Evolutionary conservation across 2,113 vertebrate species (phyloP).

Genomic region (Chlamydotis undulata): DNA sequence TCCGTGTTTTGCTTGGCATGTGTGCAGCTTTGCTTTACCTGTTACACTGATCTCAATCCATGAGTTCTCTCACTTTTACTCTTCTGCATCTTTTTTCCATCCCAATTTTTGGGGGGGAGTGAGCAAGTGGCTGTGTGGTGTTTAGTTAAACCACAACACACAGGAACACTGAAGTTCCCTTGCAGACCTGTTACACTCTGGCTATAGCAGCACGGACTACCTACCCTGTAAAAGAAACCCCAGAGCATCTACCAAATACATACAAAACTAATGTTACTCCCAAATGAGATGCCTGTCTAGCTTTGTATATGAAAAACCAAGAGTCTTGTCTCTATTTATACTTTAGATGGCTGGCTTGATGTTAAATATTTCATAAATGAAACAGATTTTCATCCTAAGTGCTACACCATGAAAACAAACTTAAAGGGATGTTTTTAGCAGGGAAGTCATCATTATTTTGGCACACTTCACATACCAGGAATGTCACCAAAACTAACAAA

Average conservation of each 20-base stretch:
- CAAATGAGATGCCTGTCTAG: not conserved
- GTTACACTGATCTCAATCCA: too few species aligned
- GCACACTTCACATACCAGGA: not conserved
- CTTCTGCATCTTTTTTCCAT: too few species aligned
- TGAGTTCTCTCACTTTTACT: too few species aligned
- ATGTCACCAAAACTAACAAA: not conserved
- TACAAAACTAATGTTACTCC: not conserved
- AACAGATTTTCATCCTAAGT: not conserved
- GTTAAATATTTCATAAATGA: not conserved
- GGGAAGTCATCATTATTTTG: not conserved
- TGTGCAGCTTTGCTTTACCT: too few species aligned
- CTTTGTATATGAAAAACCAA: not conserved
- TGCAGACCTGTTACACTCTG: not conserved
- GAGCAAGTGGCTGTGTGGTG: too few species aligned
- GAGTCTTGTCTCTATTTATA: not conserved
- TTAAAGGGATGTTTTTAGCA: not conserved
- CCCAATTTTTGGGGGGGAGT: too few species aligned
- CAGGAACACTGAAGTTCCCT: not conserved
- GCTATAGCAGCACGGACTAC: not conserved
- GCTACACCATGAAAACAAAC: not conserved
- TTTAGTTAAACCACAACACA: not conserved
- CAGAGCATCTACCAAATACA: not conserved
- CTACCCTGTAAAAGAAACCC: not conserved
- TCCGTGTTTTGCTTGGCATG: too few species aligned
- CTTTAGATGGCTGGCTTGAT: not conserved